Evolutionary conservation across 2,113 vertebrate species (phyloP), one percentile per base, ranked within the genome.

Genomic region (Poeciliopsis retropinna): DNA sequence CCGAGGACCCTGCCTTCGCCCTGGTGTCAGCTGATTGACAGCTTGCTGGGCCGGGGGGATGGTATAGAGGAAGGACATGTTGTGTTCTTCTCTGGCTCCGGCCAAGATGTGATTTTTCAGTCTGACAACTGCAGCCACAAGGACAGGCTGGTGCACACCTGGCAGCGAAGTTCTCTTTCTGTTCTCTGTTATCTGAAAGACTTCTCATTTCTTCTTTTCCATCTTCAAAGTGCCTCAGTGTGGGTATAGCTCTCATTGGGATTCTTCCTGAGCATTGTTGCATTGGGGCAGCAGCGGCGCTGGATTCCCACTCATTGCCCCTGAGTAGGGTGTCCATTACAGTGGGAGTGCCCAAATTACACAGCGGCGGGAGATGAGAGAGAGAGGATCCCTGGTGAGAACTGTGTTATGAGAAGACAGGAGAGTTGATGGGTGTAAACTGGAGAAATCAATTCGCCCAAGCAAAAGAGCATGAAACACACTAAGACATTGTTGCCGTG

Each of bases 271-370:
- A 76, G 81, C 66, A 70, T 66, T 64, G 70, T 73, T 67, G 72
- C 71, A 11, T 11, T 2, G 2, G 34, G 60, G 32, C 44, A 87
- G 75, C 62, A 47, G 66, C n/a, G 28, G 78, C 67, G 51, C 76
- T 72, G 47, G 62, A 72, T 78, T 86, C 57, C 69, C 80, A 68
- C 76, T 85, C 71, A 25, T 32, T 75, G 78, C 80, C 66, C 64
- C 80, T 73, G 69, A 87, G 82, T 69, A 80, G 73, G 80, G 84
- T 89, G 82, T 88, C 85, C 79, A 88, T 92, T 91, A 87, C 85
- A 66, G 82, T 74, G 68, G 78, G 84, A 87, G 83, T 88, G 84
- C 66, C 78, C 60, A 67, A 88, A 88, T 89, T 82, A 85, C 81
- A 81, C 68, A 75, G 78, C 70, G 79, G 79, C 75, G 78, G 78